Percentiles rank a stretch among this genome's conserved stretches.
These are phyloP conservation scores for Acanthochromis polyacanthus DNA, from an alignment of 2,113 vertebrate genomes.

Conservation along the genomic window DNA sequence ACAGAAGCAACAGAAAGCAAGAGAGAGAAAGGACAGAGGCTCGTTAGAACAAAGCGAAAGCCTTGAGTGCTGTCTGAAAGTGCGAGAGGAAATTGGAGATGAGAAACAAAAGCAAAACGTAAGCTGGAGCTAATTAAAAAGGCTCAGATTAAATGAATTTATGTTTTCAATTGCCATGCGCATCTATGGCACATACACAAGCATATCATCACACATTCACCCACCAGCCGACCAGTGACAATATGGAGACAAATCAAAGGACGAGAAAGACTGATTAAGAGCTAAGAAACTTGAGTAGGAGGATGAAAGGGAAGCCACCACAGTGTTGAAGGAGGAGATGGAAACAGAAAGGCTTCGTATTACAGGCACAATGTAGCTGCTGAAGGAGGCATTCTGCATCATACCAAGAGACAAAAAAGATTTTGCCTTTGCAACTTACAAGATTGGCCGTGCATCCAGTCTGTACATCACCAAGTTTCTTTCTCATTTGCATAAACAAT, in stretches of 20 bases:
- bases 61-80: slow-evolving; percentile 22
- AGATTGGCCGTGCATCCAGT: background rate
- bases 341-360: background rate
- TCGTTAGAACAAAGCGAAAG: slow-evolving; percentile 49
- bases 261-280: slow-evolving; percentile 51
- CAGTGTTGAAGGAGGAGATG: slow-evolving; percentile 7
- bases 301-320: slow-evolving; percentile 38
- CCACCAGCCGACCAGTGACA: slow-evolving; percentile 7
- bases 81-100: slow-evolving; percentile 2
- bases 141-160: slow-evolving; percentile 56
- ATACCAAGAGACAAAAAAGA: background rate
- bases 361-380: slow-evolving; percentile 12
- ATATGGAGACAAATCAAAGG: slow-evolving; percentile 39
- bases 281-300: slow-evolving; percentile 42
- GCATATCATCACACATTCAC: slow-evolving; percentile 10
- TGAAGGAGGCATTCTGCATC: slow-evolving; percentile 2
- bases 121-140: slow-evolving; percentile 46
- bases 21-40: background rate
- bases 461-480: background rate
- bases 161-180: slow-evolving; percentile 48
- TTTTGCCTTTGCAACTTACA: background rate
- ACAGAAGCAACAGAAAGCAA: background rate
- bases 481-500: too few relatives aligned
- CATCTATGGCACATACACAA: slow-evolving; percentile 7
- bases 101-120: slow-evolving; percentile 30